Evolutionary conservation across 1,140 invertebrate genomes (phyloP).

Genomic region (Drosophila ficusphila): DNA sequence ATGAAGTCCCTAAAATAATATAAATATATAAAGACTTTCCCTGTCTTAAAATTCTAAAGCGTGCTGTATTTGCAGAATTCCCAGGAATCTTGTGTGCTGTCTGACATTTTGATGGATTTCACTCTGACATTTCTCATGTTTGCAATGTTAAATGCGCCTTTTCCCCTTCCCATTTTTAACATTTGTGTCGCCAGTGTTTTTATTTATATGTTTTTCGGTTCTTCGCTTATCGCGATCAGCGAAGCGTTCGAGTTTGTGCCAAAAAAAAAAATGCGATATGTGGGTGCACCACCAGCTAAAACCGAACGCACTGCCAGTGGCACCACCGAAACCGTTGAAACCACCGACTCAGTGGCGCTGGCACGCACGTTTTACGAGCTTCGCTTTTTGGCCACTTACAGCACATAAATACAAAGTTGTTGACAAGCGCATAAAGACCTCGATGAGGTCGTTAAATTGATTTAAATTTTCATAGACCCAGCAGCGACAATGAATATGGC

Average conservation of each 20-base stretch:
- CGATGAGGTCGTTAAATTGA: constrained; percentile 63
- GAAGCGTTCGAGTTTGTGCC: constrained; percentile 63
- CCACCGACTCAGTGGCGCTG: constrained; percentile 22
- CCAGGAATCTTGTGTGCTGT: constrained; percentile 43
- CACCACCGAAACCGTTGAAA: constrained; percentile 7
- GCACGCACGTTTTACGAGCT: constrained; percentile 56
- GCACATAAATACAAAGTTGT: constrained; percentile 55
- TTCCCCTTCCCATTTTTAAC: constrained; percentile 17
- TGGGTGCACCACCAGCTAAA: constrained; percentile 58
- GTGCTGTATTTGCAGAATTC: constrained; percentile 28
- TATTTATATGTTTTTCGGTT: constrained; percentile 34
- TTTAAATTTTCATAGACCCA: constrained; percentile 34
- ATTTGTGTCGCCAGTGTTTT: constrained; percentile 31
- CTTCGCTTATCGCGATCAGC: constrained; percentile 67
- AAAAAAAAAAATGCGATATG: constrained; percentile 63
- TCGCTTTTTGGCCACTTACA: constrained; percentile 42
- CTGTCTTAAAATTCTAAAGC: constrained; percentile 3
- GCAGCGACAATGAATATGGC: constrained; percentile 62
- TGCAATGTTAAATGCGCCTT: constrained; percentile 33
- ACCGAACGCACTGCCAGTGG: constrained; percentile 9
- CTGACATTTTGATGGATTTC: constrained; percentile 53
- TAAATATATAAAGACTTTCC: background rate
- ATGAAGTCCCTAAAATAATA: background rate
- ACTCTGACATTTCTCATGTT: constrained; percentile 43
- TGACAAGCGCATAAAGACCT: constrained; percentile 63